Percentiles rank a stretch among this genome's conserved stretches.
Evolutionary conservation across 2,888 invertebrate genomes (phyloP).

Genomic region (Caenorhabditis imperialis): DNA sequence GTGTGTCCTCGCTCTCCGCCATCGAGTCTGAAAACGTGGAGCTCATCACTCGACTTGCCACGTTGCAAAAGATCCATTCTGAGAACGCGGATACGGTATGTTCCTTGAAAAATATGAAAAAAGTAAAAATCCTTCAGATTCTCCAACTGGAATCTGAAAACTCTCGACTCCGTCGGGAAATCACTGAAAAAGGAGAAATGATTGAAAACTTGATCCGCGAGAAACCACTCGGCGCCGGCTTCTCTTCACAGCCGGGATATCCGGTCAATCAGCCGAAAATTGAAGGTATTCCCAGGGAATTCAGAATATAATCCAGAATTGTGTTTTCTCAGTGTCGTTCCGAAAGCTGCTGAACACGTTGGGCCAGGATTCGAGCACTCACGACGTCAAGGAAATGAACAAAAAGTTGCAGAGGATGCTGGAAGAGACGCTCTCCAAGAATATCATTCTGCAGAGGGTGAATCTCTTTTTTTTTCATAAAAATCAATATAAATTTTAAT

Average conservation of each 20-base stretch:
- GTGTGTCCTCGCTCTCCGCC: conserved; percentile 69
- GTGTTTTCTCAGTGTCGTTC: conserved; percentile 54
- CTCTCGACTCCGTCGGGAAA: conserved; percentile 51
- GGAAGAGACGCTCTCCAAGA: conserved; percentile 69
- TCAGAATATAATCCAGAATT: too few species aligned
- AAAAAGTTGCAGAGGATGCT: conserved; percentile 65
- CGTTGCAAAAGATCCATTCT: conserved; percentile 80
- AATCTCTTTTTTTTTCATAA: background rate
- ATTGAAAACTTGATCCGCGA: conserved; percentile 64
- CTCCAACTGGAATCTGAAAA: conserved; percentile 59
- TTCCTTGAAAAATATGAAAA: conserved; percentile 1
- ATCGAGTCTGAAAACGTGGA: conserved; percentile 80
- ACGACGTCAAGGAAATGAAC: conserved; percentile 66
- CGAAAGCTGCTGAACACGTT: conserved; percentile 60
- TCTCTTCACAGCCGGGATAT: background rate
- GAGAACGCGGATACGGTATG: conserved; percentile 80
- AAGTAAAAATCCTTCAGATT: conserved; percentile 22
- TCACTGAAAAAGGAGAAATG: conserved; percentile 61
- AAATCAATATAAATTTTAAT: background rate
- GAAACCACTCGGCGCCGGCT: conserved; percentile 33
- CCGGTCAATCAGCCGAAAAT: conserved; percentile 7
- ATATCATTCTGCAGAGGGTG: conserved; percentile 65
- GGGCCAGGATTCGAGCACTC: conserved; percentile 49
- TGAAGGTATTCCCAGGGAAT: too few species aligned
- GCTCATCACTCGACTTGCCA: conserved; percentile 79